Base-by-base conservation (phyloP, 2,888 invertebrate species). In the Eugnorisma glareosa region DNA sequence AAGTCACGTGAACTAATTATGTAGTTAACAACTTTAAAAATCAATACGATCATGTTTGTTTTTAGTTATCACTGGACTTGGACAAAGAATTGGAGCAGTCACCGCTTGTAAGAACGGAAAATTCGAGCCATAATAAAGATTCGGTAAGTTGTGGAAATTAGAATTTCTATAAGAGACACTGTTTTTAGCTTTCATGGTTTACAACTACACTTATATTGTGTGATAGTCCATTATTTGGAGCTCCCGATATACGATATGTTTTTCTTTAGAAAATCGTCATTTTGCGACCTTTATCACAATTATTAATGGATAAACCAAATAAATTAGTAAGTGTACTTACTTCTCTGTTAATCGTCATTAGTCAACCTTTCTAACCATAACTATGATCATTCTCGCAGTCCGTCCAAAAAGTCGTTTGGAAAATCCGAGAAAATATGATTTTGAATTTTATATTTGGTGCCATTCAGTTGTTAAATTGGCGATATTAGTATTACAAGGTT, bases 21-120 rank as follows among this genome's bases (percentile, higher is more conserved):
- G 35, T 35, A 35, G 43, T 67, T 28, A 37, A n/a, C 10, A 40
- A 43, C 2, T 28, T 28, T 8, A 3, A 31, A 8, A 31, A 31
- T 59, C 35, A 59, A 59, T 59, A 8, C 35, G 10, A 31, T 35
- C 31, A 35, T 35, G 35, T 21, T 61, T 21, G 15, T 28, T 80
- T 81, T 59, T 48, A 93, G 93, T 67, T 90, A 8, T 73, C 87
- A 37, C 54, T 92, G n/a, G 90, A 93, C 73, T 77, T 93, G 54
- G 85, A 91, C 2, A 81, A 75, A 8, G 82, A 83, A 5, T 15
- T 81, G 13, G 48, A 84, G 2, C 64, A 86, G 43, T 91, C 92
- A 0, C 91, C 92, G 6, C 66, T 73, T 10, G 77, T 66, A 64
- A 69, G 67, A 10, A 51, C 43, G 24, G 79, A 77, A 63, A 61